Percentiles rank a stretch among this genome's conserved stretches.
Conservation (phyloP, 2,888 invertebrate genomes). For the Iphiclides podalirius region DNA sequence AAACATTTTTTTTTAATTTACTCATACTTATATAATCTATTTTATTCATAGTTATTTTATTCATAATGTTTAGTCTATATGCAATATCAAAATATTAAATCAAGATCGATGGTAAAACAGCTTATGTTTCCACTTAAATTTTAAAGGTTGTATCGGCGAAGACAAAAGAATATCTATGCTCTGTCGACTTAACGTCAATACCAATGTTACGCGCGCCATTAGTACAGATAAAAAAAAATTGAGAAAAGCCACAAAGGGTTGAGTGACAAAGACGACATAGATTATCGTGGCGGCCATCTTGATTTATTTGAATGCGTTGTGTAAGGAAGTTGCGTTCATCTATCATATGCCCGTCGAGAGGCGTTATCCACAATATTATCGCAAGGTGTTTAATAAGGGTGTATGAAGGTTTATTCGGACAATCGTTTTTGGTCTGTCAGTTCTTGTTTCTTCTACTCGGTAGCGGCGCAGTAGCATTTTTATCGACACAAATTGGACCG, state of each 20-base stretch:
- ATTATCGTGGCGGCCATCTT: slow-evolving; percentile 56
- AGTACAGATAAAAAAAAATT: slow-evolving; percentile 45
- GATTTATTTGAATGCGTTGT: slow-evolving; percentile 59
- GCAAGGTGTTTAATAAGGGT: slow-evolving; percentile 45
- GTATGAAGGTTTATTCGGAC: slow-evolving; percentile 22
- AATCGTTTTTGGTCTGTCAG: slow-evolving; percentile 2
- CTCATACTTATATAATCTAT: no score
- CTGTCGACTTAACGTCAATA: slow-evolving; percentile 56
- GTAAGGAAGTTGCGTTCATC: slow-evolving; percentile 50
- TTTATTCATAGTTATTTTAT: no score
- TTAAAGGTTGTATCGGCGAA: slow-evolving; percentile 24
- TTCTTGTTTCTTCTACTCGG: slow-evolving; percentile 34
- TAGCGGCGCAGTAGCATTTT: slow-evolving; percentile 33
- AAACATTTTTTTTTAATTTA: no score
- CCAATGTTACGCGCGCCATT: slow-evolving; percentile 44
- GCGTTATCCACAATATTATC: slow-evolving; percentile 48
- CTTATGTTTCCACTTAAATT: no score
- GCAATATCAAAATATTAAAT: no score
- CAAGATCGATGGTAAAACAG: no score
- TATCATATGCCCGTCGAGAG: slow-evolving; percentile 46
- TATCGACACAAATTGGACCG: no score
- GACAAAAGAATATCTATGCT: slow-evolving; percentile 33
- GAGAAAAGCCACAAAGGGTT: slow-evolving; percentile 46
- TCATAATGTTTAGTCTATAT: no score
- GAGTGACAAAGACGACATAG: slow-evolving; percentile 58